Evolutionary conservation across 2,113 vertebrate species (phyloP).

Genomic region (Acrocephalus arundinaceus): DNA sequence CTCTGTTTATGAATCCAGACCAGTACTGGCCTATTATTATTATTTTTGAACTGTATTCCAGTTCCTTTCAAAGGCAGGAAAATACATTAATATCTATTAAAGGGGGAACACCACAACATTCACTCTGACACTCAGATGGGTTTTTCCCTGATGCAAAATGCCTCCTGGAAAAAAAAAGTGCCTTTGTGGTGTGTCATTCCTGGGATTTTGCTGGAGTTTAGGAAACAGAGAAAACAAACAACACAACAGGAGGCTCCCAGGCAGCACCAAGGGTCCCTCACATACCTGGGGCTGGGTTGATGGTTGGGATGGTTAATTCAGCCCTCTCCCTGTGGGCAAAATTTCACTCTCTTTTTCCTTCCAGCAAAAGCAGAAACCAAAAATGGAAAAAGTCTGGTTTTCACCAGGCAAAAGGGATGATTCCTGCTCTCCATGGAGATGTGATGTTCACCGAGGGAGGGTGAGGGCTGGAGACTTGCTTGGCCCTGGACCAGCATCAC

Average conservation of each 20-base stretch:
- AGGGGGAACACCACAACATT: neutral
- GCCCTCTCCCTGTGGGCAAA: neutral
- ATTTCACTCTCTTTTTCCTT: neutral
- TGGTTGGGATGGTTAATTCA: neutral
- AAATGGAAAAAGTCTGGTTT: slow-evolving; percentile 7
- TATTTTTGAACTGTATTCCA: neutral
- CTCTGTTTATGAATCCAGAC: neutral
- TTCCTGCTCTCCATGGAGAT: neutral
- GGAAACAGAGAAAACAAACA: neutral
- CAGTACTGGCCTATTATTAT: neutral
- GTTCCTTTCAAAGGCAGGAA: slow-evolving; percentile 21
- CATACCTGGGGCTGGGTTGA: neutral
- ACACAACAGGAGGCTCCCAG: neutral
- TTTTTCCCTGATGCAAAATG: slow-evolving; percentile 24
- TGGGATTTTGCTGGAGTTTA: neutral
- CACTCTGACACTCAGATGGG: neutral
- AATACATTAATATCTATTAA: neutral
- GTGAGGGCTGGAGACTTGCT: neutral
- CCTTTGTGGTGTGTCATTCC: neutral
- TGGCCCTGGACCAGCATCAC: neutral
- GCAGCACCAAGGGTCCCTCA: neutral
- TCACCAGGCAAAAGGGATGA: neutral
- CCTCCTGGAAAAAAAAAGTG: neutral
- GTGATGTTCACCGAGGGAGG: neutral
- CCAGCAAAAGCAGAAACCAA: neutral